Evolutionary conservation across 2,888 invertebrate species (phyloP), one percentile per base, ranked within the genome.

Genomic region (Brachypalpus laphriformis): DNA sequence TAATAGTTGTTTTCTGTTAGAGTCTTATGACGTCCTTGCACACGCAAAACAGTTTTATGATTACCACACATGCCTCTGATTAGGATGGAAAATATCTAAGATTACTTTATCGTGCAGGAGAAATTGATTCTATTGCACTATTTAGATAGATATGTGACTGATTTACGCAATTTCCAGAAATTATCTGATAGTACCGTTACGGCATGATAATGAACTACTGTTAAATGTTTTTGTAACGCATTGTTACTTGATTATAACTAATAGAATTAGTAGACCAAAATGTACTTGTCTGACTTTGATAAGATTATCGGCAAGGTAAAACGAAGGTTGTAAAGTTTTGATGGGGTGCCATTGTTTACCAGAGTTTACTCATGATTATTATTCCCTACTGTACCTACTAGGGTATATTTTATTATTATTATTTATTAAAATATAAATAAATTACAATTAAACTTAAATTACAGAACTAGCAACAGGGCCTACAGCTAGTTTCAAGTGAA

Each of bases 41-140:
- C 4, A 5, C 18, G 18, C 18, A 54, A 14, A 11, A 20, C 9
- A 11, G 18, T 56, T 54, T 56, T 56, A 66, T 51, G 20, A 51
- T 8, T 22, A 22, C 6, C 5, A n/a, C 40, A 66, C 37, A 51
- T 16, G 37, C 66, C 16, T 51, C 1, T 51, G 20, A 66, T 25
- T 51, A 37, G 25, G 7, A 20, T 20, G 45, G 22, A 49, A 49
- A 49, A 16, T 11, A 25, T 34, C 37, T 34, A 37, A 66, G 25
- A 51, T 51, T 16, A 51, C n/a, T 51, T 66, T 66, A 66, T 66
- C 51, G 11, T 14, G 22, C 11, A 22, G 22, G 4, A 37, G 22
- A 20, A 14, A 34, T 66, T 9, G 16, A 49, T 66, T 34, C 11
- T 14, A 45, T 22, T 47, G 31, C 18, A 47, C 20, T 56, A 4